A percentile compares a stretch with the other conserved stretches of the same genome.
phyloP scores from a whole-genome alignment of 2,113 vertebrate genomes.

The Nesogale talazaci region DNA sequence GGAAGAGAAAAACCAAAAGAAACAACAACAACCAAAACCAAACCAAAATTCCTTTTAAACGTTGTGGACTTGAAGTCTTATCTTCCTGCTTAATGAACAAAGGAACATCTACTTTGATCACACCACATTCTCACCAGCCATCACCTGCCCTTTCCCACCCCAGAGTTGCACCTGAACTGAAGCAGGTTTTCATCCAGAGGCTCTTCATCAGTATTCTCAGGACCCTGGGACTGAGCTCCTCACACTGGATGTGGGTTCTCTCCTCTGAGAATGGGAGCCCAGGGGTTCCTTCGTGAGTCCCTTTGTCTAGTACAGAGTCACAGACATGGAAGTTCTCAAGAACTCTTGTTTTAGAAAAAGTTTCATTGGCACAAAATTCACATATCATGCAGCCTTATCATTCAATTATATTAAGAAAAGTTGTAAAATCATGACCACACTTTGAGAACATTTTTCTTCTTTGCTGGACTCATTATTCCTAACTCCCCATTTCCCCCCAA shows the following conservation, averaged over 20 bases:
- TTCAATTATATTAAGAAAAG: no score
- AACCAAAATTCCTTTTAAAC: neutral
- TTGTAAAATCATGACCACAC: no score
- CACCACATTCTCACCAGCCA: neutral
- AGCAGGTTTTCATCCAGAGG: neutral
- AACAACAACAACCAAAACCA: no score
- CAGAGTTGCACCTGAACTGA: neutral
- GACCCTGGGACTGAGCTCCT: neutral
- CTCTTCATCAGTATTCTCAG: neutral
- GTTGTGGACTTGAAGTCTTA: neutral
- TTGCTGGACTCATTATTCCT: no score
- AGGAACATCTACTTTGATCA: neutral
- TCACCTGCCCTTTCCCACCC: neutral
- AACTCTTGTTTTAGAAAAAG: neutral
- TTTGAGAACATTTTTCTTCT: no score
- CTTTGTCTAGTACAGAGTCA: neutral
- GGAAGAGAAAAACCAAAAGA: constrained; percentile 12
- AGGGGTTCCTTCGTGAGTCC: constrained; percentile 9
- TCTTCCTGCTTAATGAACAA: constrained; percentile 15
- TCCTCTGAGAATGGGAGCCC: neutral
- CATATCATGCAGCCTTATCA: no score
- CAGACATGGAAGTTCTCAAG: neutral
- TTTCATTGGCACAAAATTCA: no score
- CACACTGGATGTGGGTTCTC: neutral
- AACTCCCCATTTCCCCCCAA: no score